These are phyloP conservation scores for Zingel zingel DNA, from an alignment of 2,113 vertebrate genomes.

Conservation along the genomic window DNA sequence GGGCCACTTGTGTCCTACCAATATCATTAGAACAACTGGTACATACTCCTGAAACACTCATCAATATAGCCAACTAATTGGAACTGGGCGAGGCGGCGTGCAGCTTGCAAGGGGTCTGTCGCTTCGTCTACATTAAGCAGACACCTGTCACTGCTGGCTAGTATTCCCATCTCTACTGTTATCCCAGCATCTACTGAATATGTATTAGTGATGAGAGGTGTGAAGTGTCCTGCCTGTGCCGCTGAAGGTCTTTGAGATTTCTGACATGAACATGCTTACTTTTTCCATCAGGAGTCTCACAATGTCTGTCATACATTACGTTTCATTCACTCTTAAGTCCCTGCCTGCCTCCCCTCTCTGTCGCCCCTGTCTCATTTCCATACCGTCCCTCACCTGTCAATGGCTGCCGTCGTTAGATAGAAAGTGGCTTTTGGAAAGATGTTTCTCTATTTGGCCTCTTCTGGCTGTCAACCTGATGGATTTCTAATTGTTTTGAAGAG, in stretches of 20 bases:
- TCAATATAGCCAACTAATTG: constrained; percentile 66
- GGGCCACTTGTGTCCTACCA: constrained; percentile 63
- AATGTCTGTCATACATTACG: constrained; percentile 73
- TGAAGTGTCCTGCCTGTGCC: constrained; percentile 53
- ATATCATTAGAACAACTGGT: constrained; percentile 63
- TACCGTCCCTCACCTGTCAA: constrained; percentile 64
- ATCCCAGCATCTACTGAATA: constrained; percentile 44
- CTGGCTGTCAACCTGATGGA: constrained; percentile 77
- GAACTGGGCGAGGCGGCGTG: constrained; percentile 49
- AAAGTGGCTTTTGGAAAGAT: constrained; percentile 77
- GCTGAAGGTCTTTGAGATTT: constrained; percentile 52
- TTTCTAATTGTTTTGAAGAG: constrained; percentile 77
- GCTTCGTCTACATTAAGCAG: constrained; percentile 67
- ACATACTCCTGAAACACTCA: constrained; percentile 61
- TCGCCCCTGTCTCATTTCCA: constrained; percentile 72
- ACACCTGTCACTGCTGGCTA: constrained; percentile 74
- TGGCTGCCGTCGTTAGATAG: constrained; percentile 51
- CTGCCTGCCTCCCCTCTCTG: constrained; percentile 53
- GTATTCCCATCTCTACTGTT: constrained; percentile 21
- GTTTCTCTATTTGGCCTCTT: constrained; percentile 58
- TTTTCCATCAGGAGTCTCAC: constrained; percentile 67
- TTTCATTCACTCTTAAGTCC: constrained; percentile 71
- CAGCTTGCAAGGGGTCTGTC: constrained; percentile 42
- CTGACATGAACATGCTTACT: constrained; percentile 64
- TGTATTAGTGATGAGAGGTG: constrained; percentile 47